A percentile compares a stretch with the other conserved stretches of the same genome.
Evolutionary conservation across 2,113 vertebrate species (phyloP).

Genomic region (Alectura lathami): DNA sequence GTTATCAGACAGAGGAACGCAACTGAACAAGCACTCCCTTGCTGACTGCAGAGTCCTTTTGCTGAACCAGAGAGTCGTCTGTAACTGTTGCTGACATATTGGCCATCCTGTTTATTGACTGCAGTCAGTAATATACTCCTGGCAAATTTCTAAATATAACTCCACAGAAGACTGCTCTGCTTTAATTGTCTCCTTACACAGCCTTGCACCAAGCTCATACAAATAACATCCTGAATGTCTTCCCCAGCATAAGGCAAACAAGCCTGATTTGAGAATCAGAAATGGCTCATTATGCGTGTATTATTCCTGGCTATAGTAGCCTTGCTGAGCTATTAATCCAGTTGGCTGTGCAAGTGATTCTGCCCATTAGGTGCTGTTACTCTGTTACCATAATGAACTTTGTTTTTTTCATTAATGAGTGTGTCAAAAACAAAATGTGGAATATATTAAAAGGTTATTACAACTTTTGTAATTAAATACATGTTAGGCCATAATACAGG

Average conservation of each 20-base stretch:
- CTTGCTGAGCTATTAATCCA: not conserved
- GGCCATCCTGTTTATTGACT: not conserved
- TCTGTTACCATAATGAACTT: not conserved
- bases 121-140: not conserved
- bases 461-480: not conserved
- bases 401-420: constrained; percentile 7
- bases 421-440: not conserved
- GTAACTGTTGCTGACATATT: not conserved
- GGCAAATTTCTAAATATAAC: not conserved
- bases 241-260: not conserved
- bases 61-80: not conserved
- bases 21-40: not conserved
- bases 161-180: not conserved
- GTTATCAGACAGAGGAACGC: not conserved
- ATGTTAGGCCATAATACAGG: not conserved
- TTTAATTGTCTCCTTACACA: not conserved
- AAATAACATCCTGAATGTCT: not conserved
- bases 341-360: not conserved
- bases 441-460: not conserved
- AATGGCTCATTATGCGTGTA: not conserved
- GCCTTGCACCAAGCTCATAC: not conserved
- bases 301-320: not conserved
- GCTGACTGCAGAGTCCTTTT: not conserved
- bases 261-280: not conserved
- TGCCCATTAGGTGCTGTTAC: not conserved